Evolutionary conservation across 2,113 vertebrate genomes (phyloP), one percentile per base, ranked within the genome.

Genomic region (Calyptommatus sinebrachiatus): DNA sequence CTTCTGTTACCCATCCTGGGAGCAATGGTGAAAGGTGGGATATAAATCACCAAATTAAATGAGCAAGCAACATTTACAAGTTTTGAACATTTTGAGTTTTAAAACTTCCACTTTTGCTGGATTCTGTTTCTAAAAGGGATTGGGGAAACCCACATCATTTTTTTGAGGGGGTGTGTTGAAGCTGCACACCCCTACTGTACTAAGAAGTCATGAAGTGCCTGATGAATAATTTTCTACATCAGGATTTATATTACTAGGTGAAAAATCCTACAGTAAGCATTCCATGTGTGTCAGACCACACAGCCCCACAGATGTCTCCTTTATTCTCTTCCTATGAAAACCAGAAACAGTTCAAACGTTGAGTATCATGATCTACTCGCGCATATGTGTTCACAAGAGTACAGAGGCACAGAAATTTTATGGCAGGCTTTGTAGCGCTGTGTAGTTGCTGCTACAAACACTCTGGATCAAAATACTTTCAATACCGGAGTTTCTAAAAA

Each of bases 381-480:
- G 31, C 24, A 16, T 53, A 9, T 62, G 8, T 1, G 4, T 57
- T 26, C 16, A 41, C 18, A n/a, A 61, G 57, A 61, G 26, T 71
- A 61, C 35, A 28, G 53, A 46, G 41, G 50, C 5, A 29, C 35
- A 10, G 31, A 70, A 68, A 62, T 3, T 26, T 18, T 22, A 14
- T 22, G 82, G 21, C 63, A 28, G 48, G 57, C n/a, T 2, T 20
- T 12, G 8, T 24, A 11, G 24, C 2, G 53, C n/a, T 73, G n/a
- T 76, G 71, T 82, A 81, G 71, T 82, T 41, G 0, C 65, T 71
- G 71, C 68, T 72, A 83, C 50, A 82, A 73, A 68, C 2, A 46
- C 71, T 82, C 87, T 85, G 77, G 35, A 86, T 63, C 80, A 78
- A 85, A 41, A 85, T 77, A 45, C 53, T 21, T 45, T 78, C 53